Conservation (phyloP, 2,797 vertebrate species). For the Malacoraja senta region DNA sequence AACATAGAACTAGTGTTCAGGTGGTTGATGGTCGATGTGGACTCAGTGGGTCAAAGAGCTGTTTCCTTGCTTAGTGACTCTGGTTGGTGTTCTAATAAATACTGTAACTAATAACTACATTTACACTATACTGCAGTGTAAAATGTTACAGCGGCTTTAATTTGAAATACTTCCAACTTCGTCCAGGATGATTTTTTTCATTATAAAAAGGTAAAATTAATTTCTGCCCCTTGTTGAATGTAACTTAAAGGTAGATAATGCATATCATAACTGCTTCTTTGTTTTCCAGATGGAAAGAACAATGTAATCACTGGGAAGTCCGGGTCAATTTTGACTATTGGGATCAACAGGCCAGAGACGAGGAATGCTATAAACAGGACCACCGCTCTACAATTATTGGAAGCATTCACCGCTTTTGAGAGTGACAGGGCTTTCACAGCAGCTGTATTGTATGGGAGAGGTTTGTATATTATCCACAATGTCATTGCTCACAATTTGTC, state of each 20-base stretch:
- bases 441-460: slow-evolving; percentile 54
- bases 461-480: slow-evolving; percentile 44
- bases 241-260: neutral
- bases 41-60: no score
- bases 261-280: slow-evolving; percentile 13
- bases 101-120: no score
- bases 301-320: slow-evolving; percentile 56
- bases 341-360: slow-evolving; percentile 60
- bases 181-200: no score
- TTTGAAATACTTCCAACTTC: no score
- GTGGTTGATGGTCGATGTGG: no score
- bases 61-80: no score
- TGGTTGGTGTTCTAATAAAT: no score
- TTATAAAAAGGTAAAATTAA: slow-evolving; percentile 39
- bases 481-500: slow-evolving; percentile 40
- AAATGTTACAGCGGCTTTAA: no score
- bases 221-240: slow-evolving; percentile 39
- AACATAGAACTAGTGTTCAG: no score
- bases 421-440: slow-evolving; percentile 50
- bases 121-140: no score
- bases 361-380: slow-evolving; percentile 60
- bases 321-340: slow-evolving; percentile 51
- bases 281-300: slow-evolving; percentile 44
- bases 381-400: slow-evolving; percentile 53
- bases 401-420: slow-evolving; percentile 55